Base-by-base conservation (phyloP, 2,888 invertebrate species). In the Spodoptera littoralis region DNA sequence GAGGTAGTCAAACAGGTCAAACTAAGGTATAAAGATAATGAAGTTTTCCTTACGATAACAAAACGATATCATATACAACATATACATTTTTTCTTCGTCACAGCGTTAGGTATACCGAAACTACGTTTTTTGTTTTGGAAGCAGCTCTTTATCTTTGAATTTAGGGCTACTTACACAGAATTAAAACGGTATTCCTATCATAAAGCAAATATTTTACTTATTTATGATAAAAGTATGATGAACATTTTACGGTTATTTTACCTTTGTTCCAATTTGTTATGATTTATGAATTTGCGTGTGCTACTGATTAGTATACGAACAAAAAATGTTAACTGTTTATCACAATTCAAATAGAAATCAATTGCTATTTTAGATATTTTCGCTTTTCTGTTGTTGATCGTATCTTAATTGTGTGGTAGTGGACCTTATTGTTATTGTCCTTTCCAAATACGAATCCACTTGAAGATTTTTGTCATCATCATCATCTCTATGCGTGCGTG, bases 141-240 rank as follows among this genome's bases (percentile, higher is more conserved):
- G 50, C 47, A 46, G 8, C 1, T 53, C 47, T 70, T 27, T 74
- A 66, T 66, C 74, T 49, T 55, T 24, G 11, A 63, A 63, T 63
- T 59, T 63, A 54, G 52, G 60, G 47, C 60, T 64, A 56, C 50
- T 58, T 60, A 73, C 30, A 59, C 36, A 48, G 50, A 43, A 60
- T 72, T 73, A 53, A 47, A 70, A 58, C 8, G 11, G 41, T 44
- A 36, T 56, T 53, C 27, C 22, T 48, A 75, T 75, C 67, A 71
- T 41, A 62, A 30, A 47, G 51, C 36, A 71, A 75, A 75, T 75
- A 75, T 74, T 73, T 45, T 58, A 52, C 36, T 36, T 36, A 36
- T 36, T 9, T 42, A 49, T 60, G 45, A 52, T 61, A 54, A 58
- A 55, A 30, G 47, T 8, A 44, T 48, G 45, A 27, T 47, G 12